Base-by-base conservation (phyloP, 2,888 invertebrate genomes). In the Saturnia japonica region DNA sequence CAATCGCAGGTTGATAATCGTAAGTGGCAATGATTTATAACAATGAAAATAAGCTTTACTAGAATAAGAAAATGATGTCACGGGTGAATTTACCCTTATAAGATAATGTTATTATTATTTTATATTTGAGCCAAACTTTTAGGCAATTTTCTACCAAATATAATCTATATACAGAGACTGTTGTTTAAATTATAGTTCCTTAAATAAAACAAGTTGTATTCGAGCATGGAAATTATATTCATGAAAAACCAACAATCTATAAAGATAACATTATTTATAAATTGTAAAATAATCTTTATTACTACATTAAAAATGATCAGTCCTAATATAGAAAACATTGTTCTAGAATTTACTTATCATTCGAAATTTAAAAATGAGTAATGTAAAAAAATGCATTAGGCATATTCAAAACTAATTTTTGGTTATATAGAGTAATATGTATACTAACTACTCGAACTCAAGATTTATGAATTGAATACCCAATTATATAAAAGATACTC, bases 131-230 rank as follows among this genome's bases (percentile, higher is more conserved):
- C 82, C 80, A 85, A 81, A 82, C 74, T 82, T 85, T 87, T 85
- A 84, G 85, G 86, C 85, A 85, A 85, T 85, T 89, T 90, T 92
- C 91, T 91, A 91, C 93, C 93, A 93, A 93, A 93, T 93, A 93
- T 91, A 93, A n/a, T n/a, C 85, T 85, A 83, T 81, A 83, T 82
- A 80, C 70, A 73, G 73, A 75, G 72, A 71, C 68, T 68, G 73
- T 75, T 69, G 71, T 69, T 74, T 77, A 75, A 60, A 40, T 51
- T 45, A 62, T 62, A 42, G 43, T 47, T n/a, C n/a, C 34, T 60
- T 54, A 60, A 69, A 68, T 54, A 12, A 68, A 80, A 80, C 73
- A 73, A 80, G 43, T 69, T 76, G 77, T 43, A 7, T 66, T 84
- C 82, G 91, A 91, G 90, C 90, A 88, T 86, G 85, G 85, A 74